phyloP scores from a whole-genome alignment of 1,140 invertebrate species.

The Globodera rostochiensis region DNA sequence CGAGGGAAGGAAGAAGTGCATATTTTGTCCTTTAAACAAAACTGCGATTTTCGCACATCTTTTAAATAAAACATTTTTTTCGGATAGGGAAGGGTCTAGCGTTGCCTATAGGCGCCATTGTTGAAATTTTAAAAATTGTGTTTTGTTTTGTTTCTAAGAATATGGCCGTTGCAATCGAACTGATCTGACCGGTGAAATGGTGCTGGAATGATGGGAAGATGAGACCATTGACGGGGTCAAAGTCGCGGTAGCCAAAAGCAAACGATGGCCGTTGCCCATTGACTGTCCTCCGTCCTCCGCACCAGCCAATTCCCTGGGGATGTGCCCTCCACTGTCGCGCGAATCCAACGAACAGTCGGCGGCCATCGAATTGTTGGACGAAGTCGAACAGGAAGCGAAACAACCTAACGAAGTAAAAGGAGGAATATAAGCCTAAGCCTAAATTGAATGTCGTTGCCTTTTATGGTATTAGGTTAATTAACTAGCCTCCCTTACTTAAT shows the following conservation, averaged over 20 bases:
- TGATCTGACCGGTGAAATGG: constrained; percentile 3
- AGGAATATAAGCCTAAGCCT: neutral
- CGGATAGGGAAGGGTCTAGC: no score
- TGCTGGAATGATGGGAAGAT: constrained; percentile 2
- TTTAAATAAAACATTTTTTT: no score
- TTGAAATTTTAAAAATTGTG: no score
- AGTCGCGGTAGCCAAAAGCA: constrained; percentile 27
- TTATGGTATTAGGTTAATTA: no score
- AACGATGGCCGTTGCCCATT: constrained; percentile 10
- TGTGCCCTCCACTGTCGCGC: constrained; percentile 15
- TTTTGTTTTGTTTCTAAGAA: no score
- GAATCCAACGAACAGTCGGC: constrained; percentile 27
- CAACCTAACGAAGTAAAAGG: constrained; percentile 5
- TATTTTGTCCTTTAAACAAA: no score
- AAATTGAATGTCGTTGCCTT: no score
- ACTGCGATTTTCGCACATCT: no score
- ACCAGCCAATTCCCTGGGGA: constrained; percentile 3
- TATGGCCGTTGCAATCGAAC: no score
- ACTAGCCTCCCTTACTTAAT: no score
- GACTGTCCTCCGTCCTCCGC: neutral
- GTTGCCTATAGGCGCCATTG: no score
- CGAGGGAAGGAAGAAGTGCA: no score
- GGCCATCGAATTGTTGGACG: constrained; percentile 28
- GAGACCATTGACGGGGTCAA: constrained; percentile 30
- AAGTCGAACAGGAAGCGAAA: constrained; percentile 25